Conservation (phyloP, 2,888 invertebrate species). For the Trichogramma evanescens region DNA sequence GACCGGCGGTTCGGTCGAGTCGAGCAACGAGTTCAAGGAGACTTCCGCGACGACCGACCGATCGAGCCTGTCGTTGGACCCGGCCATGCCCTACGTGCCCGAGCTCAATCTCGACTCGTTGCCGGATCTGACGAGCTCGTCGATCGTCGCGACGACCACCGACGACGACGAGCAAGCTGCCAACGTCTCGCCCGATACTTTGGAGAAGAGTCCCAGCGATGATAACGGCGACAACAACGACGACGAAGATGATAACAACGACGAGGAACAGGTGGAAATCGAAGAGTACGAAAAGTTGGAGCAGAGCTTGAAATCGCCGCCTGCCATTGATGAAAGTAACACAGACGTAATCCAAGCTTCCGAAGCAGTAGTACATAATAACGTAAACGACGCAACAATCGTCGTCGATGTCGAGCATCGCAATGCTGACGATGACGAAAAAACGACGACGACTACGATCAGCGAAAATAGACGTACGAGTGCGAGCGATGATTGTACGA, state of each 20-base stretch:
- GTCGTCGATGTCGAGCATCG: not conserved
- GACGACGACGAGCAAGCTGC: slow-evolving; percentile 24
- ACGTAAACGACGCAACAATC: not conserved
- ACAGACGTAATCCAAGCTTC: not conserved
- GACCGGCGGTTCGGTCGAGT: slow-evolving; percentile 22
- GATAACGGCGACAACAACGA: not conserved
- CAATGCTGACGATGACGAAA: not conserved
- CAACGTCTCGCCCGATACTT: not conserved
- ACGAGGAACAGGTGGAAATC: slow-evolving; percentile 13
- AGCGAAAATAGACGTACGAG: not conserved
- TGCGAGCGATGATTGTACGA: not conserved
- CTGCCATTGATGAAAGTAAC: not conserved
- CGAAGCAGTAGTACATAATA: not conserved
- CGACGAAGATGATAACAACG: slow-evolving; percentile 2
- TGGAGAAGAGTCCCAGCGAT: not conserved
- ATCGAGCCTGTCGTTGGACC: slow-evolving; percentile 28
- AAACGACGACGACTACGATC: not conserved
- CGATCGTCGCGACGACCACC: slow-evolving; percentile 30
- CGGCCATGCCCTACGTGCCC: slow-evolving; percentile 33
- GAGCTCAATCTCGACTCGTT: slow-evolving; percentile 41
- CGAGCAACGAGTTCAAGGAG: slow-evolving; percentile 32
- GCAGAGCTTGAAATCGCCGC: not conserved
- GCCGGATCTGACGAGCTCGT: slow-evolving; percentile 38
- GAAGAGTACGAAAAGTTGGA: slow-evolving; percentile 10
- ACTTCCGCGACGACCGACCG: slow-evolving; percentile 24